phyloP scores from a whole-genome alignment of 2,113 vertebrate genomes.

The Nibea coibor region DNA sequence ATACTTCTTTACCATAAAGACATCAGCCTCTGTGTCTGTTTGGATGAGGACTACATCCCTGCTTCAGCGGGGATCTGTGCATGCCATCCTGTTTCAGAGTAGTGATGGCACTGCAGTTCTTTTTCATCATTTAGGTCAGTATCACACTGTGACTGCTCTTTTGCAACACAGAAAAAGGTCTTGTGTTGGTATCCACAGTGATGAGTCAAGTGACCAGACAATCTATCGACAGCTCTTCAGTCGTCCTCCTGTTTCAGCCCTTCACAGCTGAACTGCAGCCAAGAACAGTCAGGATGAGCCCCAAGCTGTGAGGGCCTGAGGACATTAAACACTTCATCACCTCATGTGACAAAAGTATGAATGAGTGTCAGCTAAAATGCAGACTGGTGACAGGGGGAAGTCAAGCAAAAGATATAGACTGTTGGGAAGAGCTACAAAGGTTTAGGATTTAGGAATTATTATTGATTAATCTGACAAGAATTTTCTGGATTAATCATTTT shows the following conservation, averaged over 20 bases:
- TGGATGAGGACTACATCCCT: not conserved
- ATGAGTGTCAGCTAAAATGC: not conserved
- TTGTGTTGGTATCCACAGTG: not conserved
- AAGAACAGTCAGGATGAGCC: not conserved
- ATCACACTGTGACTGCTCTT: slow-evolving; percentile 10
- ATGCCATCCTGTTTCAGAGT: not conserved
- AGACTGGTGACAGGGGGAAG: not conserved
- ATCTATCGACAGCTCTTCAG: not conserved
- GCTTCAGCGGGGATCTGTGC: not conserved
- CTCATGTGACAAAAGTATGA: slow-evolving; percentile 13
- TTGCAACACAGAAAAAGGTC: not conserved
- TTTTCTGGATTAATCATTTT: not conserved
- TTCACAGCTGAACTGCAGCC: slow-evolving; percentile 4
- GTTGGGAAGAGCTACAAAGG: not conserved
- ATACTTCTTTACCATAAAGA: not conserved
- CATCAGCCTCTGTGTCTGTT: not conserved
- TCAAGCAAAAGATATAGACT: not conserved
- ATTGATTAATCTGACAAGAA: not conserved
- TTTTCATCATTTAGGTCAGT: not conserved
- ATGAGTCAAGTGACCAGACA: not conserved
- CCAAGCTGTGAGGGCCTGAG: slow-evolving; percentile 7
- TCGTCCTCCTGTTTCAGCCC: slow-evolving; percentile 10
- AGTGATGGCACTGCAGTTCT: too few species aligned
- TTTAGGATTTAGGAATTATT: not conserved
- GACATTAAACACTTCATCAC: slow-evolving; percentile 29